Percentiles rank a stretch among this genome's conserved stretches.
These are phyloP conservation scores for Meiosimyza platycephala DNA, from an alignment of 2,888 invertebrate genomes.

Conservation along the genomic window DNA sequence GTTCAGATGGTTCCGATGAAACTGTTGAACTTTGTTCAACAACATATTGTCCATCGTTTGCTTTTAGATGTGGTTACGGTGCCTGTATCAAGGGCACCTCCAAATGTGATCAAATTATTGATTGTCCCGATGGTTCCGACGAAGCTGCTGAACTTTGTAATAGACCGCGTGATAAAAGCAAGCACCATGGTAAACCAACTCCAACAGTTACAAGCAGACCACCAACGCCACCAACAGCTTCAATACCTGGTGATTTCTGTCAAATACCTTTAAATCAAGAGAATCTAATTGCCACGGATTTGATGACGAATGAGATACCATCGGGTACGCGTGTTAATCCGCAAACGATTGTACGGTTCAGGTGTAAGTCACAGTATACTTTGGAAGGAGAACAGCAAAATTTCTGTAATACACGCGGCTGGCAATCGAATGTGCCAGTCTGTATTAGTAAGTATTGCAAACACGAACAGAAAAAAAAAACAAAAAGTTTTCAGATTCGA, in stretches of 20 bases:
- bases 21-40: conserved; percentile 45
- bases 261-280: conserved; percentile 19
- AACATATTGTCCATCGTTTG: conserved; percentile 43
- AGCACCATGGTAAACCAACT: too few species aligned
- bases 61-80: conserved; percentile 53
- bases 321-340: conserved; percentile 3
- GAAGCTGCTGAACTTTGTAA: conserved; percentile 46
- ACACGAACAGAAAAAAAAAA: too few species aligned
- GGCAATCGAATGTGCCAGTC: background rate
- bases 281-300: conserved; percentile 26
- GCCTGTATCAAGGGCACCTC: conserved; percentile 46
- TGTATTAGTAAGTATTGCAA: conserved; percentile 17
- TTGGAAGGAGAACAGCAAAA: conserved; percentile 4
- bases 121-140: conserved; percentile 54
- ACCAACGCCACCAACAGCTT: background rate
- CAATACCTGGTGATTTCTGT: conserved; percentile 1
- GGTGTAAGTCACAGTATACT: conserved; percentile 23
- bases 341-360: conserved; percentile 31
- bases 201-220: background rate
- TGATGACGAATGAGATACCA: background rate
- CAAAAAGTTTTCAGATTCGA: too few species aligned
- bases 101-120: conserved; percentile 44
- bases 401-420: background rate
- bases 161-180: too few species aligned
- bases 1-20: conserved; percentile 54